Percentiles rank a stretch among this genome's conserved stretches.
Conservation (phyloP, 1,140 invertebrate genomes). For the Holcopasites calliopsidis region DNA sequence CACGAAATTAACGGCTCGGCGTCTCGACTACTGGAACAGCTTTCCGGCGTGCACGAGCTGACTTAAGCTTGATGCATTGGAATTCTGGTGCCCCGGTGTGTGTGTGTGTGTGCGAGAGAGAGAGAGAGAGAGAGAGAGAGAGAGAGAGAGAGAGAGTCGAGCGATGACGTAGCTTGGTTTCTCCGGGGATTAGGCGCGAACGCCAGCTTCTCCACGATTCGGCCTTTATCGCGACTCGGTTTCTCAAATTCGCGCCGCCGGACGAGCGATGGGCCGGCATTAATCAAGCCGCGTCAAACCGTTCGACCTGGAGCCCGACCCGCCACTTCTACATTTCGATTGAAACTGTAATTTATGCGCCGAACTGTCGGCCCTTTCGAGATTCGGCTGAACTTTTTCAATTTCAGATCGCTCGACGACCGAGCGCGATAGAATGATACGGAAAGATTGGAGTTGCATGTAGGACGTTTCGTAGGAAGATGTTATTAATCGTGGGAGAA, state of each 20-base stretch:
- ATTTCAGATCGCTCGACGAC: not conserved
- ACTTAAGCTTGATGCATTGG: conserved; percentile 21
- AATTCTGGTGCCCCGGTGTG: not conserved
- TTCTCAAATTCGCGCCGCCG: not conserved
- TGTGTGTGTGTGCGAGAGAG: too few species aligned
- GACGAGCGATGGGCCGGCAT: not conserved
- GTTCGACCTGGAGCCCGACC: not conserved
- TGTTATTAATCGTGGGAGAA: too few species aligned
- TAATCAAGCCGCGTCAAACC: not conserved
- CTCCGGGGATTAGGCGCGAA: conserved; percentile 25
- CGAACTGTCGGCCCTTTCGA: not conserved
- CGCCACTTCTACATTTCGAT: too few species aligned
- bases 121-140: too few species aligned
- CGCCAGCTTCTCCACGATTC: not conserved
- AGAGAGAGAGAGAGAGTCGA: too few species aligned
- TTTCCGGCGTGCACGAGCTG: not conserved
- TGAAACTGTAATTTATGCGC: not conserved
- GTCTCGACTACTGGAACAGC: conserved; percentile 10
- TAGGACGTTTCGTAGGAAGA: too few species aligned
- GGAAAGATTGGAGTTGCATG: too few species aligned
- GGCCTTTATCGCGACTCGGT: conserved; percentile 2
- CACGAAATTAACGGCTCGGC: conserved; percentile 25
- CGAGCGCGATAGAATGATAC: too few species aligned
- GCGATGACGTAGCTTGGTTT: conserved; percentile 18
- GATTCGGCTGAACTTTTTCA: not conserved